These are phyloP conservation scores for Sebastes fasciatus DNA, from an alignment of 2,113 vertebrate genomes.

Conservation along the genomic window DNA sequence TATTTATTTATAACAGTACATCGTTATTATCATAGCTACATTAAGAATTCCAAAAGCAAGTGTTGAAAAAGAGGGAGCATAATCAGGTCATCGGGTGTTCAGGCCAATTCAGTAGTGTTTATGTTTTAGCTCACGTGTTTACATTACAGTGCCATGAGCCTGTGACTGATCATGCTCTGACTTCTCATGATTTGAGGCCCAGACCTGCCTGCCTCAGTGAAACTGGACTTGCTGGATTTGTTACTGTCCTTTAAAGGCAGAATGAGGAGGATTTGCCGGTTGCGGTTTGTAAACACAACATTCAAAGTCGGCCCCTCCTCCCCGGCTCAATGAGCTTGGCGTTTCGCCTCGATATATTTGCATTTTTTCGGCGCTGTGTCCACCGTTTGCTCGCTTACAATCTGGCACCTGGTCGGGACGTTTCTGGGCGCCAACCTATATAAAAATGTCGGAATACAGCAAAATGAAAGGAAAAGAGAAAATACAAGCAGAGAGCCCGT, in stretches of 20 bases:
- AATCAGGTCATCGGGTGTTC: conserved; percentile 1
- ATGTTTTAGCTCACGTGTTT: conserved; percentile 27
- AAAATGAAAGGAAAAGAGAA: neutral
- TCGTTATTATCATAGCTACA: too few relatives aligned
- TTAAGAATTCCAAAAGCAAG: neutral
- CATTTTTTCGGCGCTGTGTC: neutral
- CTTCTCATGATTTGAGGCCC: conserved; percentile 1
- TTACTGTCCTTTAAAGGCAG: neutral
- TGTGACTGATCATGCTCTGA: conserved; percentile 8
- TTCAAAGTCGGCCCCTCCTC: neutral
- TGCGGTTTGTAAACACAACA: neutral
- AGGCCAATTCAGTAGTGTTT: neutral
- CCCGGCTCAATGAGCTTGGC: neutral
- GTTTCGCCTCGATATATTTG: neutral
- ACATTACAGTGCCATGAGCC: conserved; percentile 12
- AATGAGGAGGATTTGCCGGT: neutral
- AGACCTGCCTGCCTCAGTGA: neutral
- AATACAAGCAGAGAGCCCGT: neutral
- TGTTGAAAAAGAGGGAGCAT: neutral
- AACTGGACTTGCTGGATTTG: neutral
- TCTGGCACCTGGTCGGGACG: neutral
- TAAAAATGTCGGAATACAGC: neutral
- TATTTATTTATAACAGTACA: neutral
- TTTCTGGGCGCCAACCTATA: neutral
- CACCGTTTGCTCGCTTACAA: neutral